A percentile compares a stretch with the other conserved stretches of the same genome.
phyloP scores from a whole-genome alignment of 2,888 invertebrate genomes.

The Branchinecta sandiegonensis region DNA sequence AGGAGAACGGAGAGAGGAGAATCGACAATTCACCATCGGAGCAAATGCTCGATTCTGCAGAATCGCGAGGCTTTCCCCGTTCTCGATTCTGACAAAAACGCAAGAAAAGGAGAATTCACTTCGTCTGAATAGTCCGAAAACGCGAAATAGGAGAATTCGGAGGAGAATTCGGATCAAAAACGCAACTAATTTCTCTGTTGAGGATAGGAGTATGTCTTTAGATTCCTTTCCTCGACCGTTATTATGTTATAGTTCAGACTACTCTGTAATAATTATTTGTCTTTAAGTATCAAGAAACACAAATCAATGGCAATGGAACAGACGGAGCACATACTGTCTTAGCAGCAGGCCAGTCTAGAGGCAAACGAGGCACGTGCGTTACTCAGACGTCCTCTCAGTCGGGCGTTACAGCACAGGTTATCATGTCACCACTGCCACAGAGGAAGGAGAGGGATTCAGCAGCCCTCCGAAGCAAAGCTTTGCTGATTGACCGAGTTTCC shows the following conservation, averaged over 20 bases:
- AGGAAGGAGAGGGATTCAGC: not conserved
- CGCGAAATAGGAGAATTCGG: too few species aligned
- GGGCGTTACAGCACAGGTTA: not conserved
- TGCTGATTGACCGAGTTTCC: conserved; percentile 20
- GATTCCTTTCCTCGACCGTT: too few species aligned
- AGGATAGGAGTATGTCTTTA: not conserved
- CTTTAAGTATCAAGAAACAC: not conserved
- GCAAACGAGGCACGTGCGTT: not conserved
- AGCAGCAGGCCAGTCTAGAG: not conserved
- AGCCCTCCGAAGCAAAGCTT: conserved; percentile 15
- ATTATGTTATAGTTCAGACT: not conserved
- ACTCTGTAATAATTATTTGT: not conserved
- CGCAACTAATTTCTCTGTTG: not conserved
- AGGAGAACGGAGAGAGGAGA: too few species aligned
- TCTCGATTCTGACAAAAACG: too few species aligned
- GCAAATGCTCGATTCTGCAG: too few species aligned
- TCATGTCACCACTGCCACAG: not conserved
- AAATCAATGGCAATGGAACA: not conserved
- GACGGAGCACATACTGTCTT: not conserved
- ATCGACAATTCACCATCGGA: too few species aligned
- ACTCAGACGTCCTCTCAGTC: conserved; percentile 16
- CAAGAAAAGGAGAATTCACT: too few species aligned
- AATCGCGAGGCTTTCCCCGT: too few species aligned
- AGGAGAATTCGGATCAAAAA: too few species aligned
- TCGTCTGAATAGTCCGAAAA: too few species aligned